Evolutionary conservation across 1,140 invertebrate species (phyloP).

Genomic region (Acromyrmex heyeri): DNA sequence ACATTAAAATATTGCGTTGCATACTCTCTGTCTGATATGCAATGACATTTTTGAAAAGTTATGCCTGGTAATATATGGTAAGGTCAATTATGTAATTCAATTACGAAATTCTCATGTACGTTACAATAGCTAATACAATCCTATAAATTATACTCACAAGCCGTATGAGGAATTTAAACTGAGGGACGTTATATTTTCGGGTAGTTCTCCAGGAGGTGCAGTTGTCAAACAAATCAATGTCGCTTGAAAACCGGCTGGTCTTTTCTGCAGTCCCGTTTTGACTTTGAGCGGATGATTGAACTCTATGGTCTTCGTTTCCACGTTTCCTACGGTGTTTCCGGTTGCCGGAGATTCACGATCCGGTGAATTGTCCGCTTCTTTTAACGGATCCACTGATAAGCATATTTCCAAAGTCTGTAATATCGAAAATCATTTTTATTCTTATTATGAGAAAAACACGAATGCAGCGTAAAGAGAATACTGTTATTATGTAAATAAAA

Average conservation of each 20-base stretch:
- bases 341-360: constrained; percentile 92
- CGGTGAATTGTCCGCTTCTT: constrained; percentile 92
- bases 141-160: constrained; percentile 91
- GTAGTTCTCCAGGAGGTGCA: constrained; percentile 92
- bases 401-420: constrained; percentile 95
- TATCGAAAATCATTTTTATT: constrained; percentile 9
- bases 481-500: not conserved
- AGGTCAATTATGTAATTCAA: not conserved
- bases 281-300: constrained; percentile 90
- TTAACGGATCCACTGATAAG: constrained; percentile 93
- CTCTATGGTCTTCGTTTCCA: constrained; percentile 85
- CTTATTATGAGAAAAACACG: not conserved
- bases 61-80: not conserved
- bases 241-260: constrained; percentile 97
- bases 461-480: not conserved
- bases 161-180: constrained; percentile 98
- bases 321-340: constrained; percentile 87
- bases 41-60: not conserved
- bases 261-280: constrained; percentile 91
- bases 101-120: not conserved
- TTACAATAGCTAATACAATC: constrained; percentile 12
- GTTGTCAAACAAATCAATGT: constrained; percentile 97
- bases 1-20: constrained; percentile 50
- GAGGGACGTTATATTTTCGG: constrained; percentile 95
- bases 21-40: not conserved